A percentile compares a stretch with the other conserved stretches of the same genome.
Conservation (phyloP, 2,888 invertebrate species). For the Julus scanicus region DNA sequence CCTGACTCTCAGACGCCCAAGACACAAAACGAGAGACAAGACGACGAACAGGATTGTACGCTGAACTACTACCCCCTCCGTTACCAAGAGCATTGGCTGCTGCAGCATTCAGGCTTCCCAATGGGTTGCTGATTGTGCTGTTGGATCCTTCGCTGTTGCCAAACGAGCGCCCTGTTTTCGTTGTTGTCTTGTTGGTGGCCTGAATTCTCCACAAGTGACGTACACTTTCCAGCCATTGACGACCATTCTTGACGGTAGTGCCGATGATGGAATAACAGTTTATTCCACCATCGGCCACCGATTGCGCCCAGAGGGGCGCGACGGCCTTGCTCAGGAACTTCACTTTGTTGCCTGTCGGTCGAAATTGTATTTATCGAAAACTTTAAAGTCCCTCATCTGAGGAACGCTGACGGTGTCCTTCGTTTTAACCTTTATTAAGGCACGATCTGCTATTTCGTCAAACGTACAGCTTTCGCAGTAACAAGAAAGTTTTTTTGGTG, state of each 20-base stretch:
- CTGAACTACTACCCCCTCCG: background rate
- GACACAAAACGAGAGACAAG: slow-evolving; percentile 47
- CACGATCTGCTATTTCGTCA: background rate
- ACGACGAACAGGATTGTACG: slow-evolving; percentile 4
- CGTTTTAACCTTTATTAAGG: background rate
- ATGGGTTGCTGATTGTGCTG: background rate
- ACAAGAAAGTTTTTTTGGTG: background rate
- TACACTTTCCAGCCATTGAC: slow-evolving; percentile 53
- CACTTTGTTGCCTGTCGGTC: slow-evolving; percentile 44
- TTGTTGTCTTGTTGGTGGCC: slow-evolving; percentile 7
- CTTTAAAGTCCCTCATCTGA: slow-evolving; percentile 11
- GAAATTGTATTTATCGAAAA: background rate
- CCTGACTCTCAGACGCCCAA: slow-evolving; percentile 64
- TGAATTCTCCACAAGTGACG: slow-evolving; percentile 44
- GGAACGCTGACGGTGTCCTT: background rate
- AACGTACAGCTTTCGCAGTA: background rate
- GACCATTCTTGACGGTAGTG: slow-evolving; percentile 49
- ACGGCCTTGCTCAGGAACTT: slow-evolving; percentile 49
- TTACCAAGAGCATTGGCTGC: background rate
- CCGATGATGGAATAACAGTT: background rate
- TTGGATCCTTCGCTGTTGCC: slow-evolving; percentile 46
- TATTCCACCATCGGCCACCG: slow-evolving; percentile 46
- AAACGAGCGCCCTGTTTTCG: background rate
- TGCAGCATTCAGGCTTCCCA: background rate
- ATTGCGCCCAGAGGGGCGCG: slow-evolving; percentile 57